Evolutionary conservation across 2,888 invertebrate species (phyloP).

Genomic region (Hypselothyrea guttata): DNA sequence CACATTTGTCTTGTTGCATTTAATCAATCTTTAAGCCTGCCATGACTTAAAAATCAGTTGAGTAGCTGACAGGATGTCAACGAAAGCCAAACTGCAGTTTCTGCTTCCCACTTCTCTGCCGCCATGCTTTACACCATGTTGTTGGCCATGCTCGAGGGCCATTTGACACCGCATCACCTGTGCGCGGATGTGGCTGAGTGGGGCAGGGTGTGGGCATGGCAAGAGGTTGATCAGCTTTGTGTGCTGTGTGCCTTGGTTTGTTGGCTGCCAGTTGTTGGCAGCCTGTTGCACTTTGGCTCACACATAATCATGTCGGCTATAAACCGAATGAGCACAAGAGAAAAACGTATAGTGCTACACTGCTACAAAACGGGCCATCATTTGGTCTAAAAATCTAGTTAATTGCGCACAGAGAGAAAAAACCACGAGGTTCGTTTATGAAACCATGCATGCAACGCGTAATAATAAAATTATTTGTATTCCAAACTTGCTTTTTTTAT

Average conservation of each 20-base stretch:
- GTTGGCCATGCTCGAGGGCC: conserved; percentile 37
- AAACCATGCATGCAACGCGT: too few relatives aligned
- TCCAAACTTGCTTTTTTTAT: too few relatives aligned
- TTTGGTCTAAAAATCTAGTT: too few relatives aligned
- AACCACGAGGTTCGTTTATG: too few relatives aligned
- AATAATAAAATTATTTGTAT: too few relatives aligned
- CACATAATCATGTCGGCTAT: conserved; percentile 77
- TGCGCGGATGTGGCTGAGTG: conserved; percentile 6
- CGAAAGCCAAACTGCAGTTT: conserved; percentile 46
- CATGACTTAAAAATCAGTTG: conserved; percentile 27
- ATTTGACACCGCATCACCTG: conserved; percentile 47
- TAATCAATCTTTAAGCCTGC: conserved; percentile 9
- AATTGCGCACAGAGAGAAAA: too few relatives aligned
- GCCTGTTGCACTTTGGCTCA: conserved; percentile 76
- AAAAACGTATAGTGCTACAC: background rate
- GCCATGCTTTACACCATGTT: conserved; percentile 8
- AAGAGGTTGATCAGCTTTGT: background rate
- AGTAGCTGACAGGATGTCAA: conserved; percentile 43
- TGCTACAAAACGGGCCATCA: background rate
- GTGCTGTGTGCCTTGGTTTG: conserved; percentile 12
- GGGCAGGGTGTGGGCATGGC: background rate
- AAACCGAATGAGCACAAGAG: conserved; percentile 51
- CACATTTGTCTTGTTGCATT: background rate
- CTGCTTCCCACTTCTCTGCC: too few relatives aligned
- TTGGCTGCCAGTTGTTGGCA: conserved; percentile 22